A percentile compares a stretch with the other conserved stretches of the same genome.
phyloP scores from a whole-genome alignment of 1,140 invertebrate species.

The Vanessa atalanta region DNA sequence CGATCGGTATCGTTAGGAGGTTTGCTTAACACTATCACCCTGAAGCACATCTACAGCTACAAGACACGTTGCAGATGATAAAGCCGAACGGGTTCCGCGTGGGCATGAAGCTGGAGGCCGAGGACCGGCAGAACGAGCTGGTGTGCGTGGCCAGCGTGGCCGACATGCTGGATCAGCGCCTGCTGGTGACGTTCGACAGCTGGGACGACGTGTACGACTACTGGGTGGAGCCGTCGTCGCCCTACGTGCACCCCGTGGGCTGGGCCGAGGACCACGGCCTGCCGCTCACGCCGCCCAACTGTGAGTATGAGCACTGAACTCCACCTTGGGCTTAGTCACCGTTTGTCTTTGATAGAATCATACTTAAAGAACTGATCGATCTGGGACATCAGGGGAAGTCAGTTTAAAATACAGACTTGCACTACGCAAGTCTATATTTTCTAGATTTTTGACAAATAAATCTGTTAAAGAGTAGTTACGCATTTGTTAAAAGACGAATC shows the following conservation, averaged over 20 bases:
- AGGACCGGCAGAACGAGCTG: constrained; percentile 92
- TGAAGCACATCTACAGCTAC: background rate
- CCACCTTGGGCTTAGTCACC: background rate
- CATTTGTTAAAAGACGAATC: too few relatives aligned
- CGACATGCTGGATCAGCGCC: constrained; percentile 90
- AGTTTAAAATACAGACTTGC: too few relatives aligned
- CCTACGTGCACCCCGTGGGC: constrained; percentile 96
- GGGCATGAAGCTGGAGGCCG: constrained; percentile 97
- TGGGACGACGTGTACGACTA: constrained; percentile 97
- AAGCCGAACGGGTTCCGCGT: constrained; percentile 89
- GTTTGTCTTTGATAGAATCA: too few relatives aligned
- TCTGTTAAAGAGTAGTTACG: too few relatives aligned
- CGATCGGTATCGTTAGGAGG: too few relatives aligned
- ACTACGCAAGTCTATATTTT: too few relatives aligned
- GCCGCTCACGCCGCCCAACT: constrained; percentile 92
- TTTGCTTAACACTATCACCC: background rate
- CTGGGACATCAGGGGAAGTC: too few relatives aligned
- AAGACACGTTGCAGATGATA: constrained; percentile 77
- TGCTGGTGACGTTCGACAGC: constrained; percentile 96
- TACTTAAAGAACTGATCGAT: too few relatives aligned
- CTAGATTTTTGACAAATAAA: too few relatives aligned
- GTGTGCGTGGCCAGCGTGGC: constrained; percentile 94
- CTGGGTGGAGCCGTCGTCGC: constrained; percentile 94
- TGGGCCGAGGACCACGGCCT: constrained; percentile 93
- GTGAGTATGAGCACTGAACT: constrained; percentile 83